Conservation (phyloP, 2,888 invertebrate genomes). For the Pachydiplax longipennis region DNA sequence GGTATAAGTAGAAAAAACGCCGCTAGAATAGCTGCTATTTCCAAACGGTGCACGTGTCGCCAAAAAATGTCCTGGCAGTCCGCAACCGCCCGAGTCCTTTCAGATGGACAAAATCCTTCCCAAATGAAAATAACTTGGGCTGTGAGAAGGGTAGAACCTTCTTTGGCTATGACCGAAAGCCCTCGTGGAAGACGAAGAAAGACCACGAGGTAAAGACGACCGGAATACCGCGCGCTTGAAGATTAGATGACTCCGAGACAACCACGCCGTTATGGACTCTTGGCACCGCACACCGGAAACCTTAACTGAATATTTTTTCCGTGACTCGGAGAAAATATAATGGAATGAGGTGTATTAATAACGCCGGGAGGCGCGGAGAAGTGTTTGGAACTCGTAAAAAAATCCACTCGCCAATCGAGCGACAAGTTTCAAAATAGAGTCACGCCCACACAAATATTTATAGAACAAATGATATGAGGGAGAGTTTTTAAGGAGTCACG, state of each 20-base stretch:
- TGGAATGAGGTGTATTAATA: slow-evolving; percentile 16
- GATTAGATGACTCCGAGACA: not conserved
- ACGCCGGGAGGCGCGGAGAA: not conserved
- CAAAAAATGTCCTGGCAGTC: too few species aligned
- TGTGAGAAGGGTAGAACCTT: too few species aligned
- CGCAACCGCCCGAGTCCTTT: too few species aligned
- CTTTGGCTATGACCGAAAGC: too few species aligned
- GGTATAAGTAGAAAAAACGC: too few species aligned
- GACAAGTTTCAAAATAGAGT: not conserved
- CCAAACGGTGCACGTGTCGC: too few species aligned
- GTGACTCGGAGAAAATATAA: not conserved
- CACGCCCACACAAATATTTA: not conserved
- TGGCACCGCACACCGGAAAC: slow-evolving; percentile 32
- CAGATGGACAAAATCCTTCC: too few species aligned
- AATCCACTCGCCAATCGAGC: not conserved
- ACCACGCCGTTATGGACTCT: not conserved
- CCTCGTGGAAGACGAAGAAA: not conserved
- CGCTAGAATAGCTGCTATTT: too few species aligned
- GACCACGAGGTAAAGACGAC: not conserved
- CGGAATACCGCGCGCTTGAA: not conserved
- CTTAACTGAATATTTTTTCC: slow-evolving; percentile 1
- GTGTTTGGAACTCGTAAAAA: not conserved
- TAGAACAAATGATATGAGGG: not conserved
- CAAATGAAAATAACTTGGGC: too few species aligned
- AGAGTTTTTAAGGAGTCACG: too few species aligned